phyloP scores from a whole-genome alignment of 1,140 invertebrate species.

The Pseudomyrmex dendroicus region DNA sequence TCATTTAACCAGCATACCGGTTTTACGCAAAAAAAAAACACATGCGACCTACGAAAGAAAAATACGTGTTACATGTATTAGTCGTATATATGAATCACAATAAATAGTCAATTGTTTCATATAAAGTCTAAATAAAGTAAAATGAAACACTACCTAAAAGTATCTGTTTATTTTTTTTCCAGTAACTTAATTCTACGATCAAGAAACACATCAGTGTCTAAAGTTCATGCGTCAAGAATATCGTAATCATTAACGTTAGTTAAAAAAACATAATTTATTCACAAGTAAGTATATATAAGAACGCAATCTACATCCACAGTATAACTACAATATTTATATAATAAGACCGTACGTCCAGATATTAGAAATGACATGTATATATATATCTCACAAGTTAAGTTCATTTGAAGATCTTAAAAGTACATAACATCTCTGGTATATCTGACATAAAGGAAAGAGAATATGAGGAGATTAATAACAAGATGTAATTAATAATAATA shows the following conservation, averaged over 20 bases:
- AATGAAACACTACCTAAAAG: conserved; percentile 54
- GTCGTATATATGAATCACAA: conserved; percentile 81
- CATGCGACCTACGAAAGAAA: conserved; percentile 68
- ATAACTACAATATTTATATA: conserved; percentile 54
- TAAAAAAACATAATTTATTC: conserved; percentile 70
- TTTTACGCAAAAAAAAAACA: conserved; percentile 68
- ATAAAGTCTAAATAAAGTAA: conserved; percentile 80
- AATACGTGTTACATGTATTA: conserved; percentile 83
- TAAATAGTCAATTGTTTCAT: conserved; percentile 84
- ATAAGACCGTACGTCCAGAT: conserved; percentile 53
- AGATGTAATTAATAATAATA: background rate
- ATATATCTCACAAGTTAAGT: conserved; percentile 19
- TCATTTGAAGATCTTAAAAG: conserved; percentile 50
- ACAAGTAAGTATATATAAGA: conserved; percentile 59
- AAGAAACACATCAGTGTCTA: no score
- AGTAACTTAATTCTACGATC: background rate
- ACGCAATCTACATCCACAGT: conserved; percentile 63
- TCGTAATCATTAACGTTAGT: conserved; percentile 3
- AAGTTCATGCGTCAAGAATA: background rate
- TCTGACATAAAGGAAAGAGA: conserved; percentile 40
- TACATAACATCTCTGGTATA: conserved; percentile 38
- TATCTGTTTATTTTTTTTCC: background rate
- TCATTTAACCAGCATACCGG: conserved; percentile 59
- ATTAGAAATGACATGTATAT: conserved; percentile 49
- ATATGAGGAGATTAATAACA: conserved; percentile 2